phyloP scores from a whole-genome alignment of 2,888 invertebrate species.

The Agonopterix alstromeriana region DNA sequence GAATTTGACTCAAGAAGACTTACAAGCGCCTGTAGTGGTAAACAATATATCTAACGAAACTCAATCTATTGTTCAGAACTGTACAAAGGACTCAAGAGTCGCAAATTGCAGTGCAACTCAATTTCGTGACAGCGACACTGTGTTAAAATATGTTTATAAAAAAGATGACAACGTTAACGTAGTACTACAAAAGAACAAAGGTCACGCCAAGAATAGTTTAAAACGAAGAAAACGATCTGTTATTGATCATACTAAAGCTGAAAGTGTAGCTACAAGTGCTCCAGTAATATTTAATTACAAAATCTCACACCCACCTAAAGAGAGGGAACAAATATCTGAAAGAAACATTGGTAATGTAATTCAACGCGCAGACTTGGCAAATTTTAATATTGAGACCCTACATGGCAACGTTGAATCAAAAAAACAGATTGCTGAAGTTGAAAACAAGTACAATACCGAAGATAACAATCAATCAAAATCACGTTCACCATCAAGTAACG shows the following conservation, averaged over 20 bases:
- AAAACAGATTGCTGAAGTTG: not conserved
- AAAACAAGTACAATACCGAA: slow-evolving; percentile 2
- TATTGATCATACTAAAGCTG: slow-evolving; percentile 16
- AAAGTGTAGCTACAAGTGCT: slow-evolving; percentile 21
- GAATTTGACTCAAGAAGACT: too few species aligned
- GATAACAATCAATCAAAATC: slow-evolving; percentile 9
- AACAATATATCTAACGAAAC: not conserved
- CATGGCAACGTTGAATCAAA: slow-evolving; percentile 25
- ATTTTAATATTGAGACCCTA: slow-evolving; percentile 53
- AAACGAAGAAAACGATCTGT: slow-evolving; percentile 39
- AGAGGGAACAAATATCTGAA: slow-evolving; percentile 20
- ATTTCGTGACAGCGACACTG: slow-evolving; percentile 25
- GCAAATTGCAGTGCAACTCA: slow-evolving; percentile 1
- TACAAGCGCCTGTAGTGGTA: too few species aligned
- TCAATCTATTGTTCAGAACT: not conserved
- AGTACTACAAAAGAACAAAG: slow-evolving; percentile 29
- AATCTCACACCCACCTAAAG: slow-evolving; percentile 32
- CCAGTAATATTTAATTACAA: slow-evolving; percentile 47
- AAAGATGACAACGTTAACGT: slow-evolving; percentile 25
- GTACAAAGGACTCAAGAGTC: not conserved
- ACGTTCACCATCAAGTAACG: slow-evolving; percentile 3
- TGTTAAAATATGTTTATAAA: slow-evolving; percentile 53
- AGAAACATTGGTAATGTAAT: slow-evolving; percentile 26
- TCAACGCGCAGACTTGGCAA: slow-evolving; percentile 41
- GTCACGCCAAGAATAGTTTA: slow-evolving; percentile 48